Percentiles rank a stretch among this genome's conserved stretches.
Evolutionary conservation across 2,888 invertebrate genomes (phyloP).

Genomic region (Agonum fuliginosum): DNA sequence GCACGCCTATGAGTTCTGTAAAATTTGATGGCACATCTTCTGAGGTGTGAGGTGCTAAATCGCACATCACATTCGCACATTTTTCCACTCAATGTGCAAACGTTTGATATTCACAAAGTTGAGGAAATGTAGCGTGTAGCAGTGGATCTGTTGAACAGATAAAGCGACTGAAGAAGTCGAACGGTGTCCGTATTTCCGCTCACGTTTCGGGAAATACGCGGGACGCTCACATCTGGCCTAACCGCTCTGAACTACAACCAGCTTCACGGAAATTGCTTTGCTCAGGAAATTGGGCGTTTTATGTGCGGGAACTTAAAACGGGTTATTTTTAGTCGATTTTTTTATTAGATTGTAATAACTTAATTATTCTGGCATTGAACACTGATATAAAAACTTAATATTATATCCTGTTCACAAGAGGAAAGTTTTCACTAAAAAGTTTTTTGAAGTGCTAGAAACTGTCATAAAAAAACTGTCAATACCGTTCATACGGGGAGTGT

Average conservation of each 20-base stretch:
- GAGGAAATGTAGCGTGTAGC: conserved; percentile 26
- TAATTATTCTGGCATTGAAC: too few relatives aligned
- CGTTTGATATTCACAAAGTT: conserved; percentile 16
- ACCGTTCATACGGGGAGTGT: too few relatives aligned
- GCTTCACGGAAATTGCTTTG: conserved; percentile 25
- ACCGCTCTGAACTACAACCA: background rate
- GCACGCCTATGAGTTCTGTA: background rate
- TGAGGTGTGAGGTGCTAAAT: conserved; percentile 2
- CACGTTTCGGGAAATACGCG: conserved; percentile 33
- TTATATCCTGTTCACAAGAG: too few relatives aligned
- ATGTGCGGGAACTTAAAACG: conserved; percentile 1
- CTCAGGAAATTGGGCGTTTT: conserved; percentile 34
- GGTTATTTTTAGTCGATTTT: conserved; percentile 25
- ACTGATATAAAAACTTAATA: too few relatives aligned
- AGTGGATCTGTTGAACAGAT: background rate
- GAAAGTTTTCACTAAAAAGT: too few relatives aligned
- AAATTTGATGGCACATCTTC: background rate
- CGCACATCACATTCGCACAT: conserved; percentile 4
- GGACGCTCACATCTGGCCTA: conserved; percentile 6
- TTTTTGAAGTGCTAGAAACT: too few relatives aligned
- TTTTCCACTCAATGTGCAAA: conserved; percentile 1
- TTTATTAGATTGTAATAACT: background rate
- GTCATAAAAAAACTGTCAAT: too few relatives aligned
- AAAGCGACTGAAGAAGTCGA: background rate
- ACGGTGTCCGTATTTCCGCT: conserved; percentile 11